Base-by-base conservation (phyloP, 2,888 invertebrate genomes). In the Nemapogon koenigi region DNA sequence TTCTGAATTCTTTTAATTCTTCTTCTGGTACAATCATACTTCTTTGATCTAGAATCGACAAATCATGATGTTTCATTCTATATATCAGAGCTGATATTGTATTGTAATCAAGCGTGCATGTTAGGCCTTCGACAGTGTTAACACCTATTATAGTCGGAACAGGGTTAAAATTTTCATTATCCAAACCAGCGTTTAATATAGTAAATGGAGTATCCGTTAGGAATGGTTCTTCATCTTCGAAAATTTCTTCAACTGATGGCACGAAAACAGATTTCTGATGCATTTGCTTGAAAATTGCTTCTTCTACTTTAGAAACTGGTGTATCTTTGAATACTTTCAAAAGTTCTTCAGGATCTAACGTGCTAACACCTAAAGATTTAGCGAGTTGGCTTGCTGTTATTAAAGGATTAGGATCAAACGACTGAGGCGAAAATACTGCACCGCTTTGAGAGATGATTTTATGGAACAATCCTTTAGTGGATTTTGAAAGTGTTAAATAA, bases 61-160 rank as follows among this genome's bases (percentile, higher is more conserved):
- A 62, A 35, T 78, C 71, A 46, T 68, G 69, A 26, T 72, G 62
- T 26, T 57, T 52, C 1, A 73, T 63, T 43, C 73, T 51, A 14
- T 73, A 63, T 53, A 68, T 64, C 47, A 67, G 65, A 41, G 69
- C 68, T 0, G 67, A 70, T 1, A 73, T 61, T 0, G 72, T 70
- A 22, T 65, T 55, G 37, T 67, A 70, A 37, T 75, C 71, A 15
- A 72, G 50, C 41, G 69, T 76, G 32, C 67, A 64, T 0, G 73
- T 64, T 1, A 83, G 44, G 0, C 83, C 84, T 55, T 84, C 84
- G 0, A 75, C 79, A 0, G 81, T 80, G 36, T 76, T 82, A 1
- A 82, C 54, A 0, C 84, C 84, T 44, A 81, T 62, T 3, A 84
- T 66, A 0, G 71, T 52, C 1, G 84, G 83, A 4, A 81, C 75